Evolutionary conservation across 2,113 vertebrate genomes (phyloP).

Genomic region (Phocoena sinus): DNA sequence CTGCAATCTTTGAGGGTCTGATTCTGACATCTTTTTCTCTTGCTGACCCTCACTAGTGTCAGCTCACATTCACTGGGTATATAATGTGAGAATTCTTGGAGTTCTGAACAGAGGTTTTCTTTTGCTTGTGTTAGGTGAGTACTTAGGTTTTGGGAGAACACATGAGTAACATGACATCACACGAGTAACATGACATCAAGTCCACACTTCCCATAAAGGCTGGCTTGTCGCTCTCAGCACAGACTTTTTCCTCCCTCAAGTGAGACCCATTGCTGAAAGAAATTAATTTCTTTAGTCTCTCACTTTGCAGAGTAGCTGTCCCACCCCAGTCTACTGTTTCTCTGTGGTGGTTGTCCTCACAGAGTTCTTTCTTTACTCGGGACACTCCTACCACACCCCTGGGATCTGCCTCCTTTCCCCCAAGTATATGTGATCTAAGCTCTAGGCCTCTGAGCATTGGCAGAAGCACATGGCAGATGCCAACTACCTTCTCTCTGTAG

Average conservation of each 20-base stretch:
- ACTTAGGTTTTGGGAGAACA: not conserved
- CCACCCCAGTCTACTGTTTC: not conserved
- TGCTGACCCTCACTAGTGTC: not conserved
- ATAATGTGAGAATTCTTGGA: not conserved
- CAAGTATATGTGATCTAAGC: not conserved
- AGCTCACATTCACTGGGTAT: not conserved
- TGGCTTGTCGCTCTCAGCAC: not conserved
- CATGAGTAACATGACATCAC: not conserved
- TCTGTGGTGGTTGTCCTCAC: not conserved
- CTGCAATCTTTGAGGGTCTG: not conserved
- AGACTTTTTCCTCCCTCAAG: not conserved
- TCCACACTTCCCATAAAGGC: not conserved
- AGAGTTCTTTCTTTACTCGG: not conserved
- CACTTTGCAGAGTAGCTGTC: not conserved
- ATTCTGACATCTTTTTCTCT: not conserved
- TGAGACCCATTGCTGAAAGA: not conserved
- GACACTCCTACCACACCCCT: not conserved
- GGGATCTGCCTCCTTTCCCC: not conserved
- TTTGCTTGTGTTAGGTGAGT: not conserved
- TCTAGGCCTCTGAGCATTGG: not conserved
- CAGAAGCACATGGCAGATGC: not conserved
- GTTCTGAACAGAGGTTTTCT: not conserved
- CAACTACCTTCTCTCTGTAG: not conserved
- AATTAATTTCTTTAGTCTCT: not conserved
- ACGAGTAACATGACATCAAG: not conserved